These are phyloP conservation scores for Allacma fusca DNA, from an alignment of 2,888 invertebrate genomes.

Conservation along the genomic window DNA sequence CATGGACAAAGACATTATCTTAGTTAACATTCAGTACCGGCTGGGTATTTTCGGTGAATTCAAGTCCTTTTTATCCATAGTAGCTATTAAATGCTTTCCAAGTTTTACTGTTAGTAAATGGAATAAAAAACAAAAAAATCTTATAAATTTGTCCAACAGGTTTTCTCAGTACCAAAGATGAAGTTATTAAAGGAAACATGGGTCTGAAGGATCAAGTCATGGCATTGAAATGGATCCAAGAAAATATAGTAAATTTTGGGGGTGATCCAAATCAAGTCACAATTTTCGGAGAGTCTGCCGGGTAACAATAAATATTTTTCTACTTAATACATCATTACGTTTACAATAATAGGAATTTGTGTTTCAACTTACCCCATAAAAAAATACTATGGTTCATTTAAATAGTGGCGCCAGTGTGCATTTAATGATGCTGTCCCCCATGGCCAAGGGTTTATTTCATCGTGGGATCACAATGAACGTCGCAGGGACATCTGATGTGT, in stretches of 20 bases:
- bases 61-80: neutral
- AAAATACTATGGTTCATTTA: too few relatives aligned
- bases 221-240: neutral
- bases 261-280: constrained; percentile 12
- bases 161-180: neutral
- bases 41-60: constrained; percentile 15
- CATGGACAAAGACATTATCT: constrained; percentile 18
- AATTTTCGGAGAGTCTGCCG: neutral
- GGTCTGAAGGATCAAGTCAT: constrained; percentile 1
- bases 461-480: constrained; percentile 17
- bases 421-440: constrained; percentile 23
- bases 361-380: too few relatives aligned
- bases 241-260: neutral
- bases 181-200: constrained; percentile 3
- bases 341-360: too few relatives aligned
- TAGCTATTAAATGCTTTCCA: too few relatives aligned
- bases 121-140: too few relatives aligned
- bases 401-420: neutral
- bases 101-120: too few relatives aligned
- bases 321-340: too few relatives aligned
- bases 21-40: constrained; percentile 14
- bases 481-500: neutral
- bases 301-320: neutral
- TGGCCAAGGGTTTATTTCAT: constrained; percentile 38
- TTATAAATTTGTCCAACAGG: neutral